A percentile compares a stretch with the other conserved stretches of the same genome.
phyloP scores from a whole-genome alignment of 2,113 vertebrate genomes.

The Lasiurus borealis region DNA sequence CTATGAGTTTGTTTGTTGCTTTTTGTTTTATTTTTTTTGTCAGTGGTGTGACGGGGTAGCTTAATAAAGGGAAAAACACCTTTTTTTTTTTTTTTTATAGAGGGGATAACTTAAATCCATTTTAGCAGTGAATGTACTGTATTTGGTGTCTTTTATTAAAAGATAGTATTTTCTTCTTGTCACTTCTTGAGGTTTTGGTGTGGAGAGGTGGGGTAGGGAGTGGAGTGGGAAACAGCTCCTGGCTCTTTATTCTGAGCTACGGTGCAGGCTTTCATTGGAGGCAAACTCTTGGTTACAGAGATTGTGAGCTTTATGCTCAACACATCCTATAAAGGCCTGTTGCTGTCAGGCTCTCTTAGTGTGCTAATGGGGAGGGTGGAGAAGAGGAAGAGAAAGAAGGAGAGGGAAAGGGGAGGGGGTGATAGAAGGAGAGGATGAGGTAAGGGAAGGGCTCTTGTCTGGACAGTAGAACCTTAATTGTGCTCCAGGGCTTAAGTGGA shows the following conservation, averaged over 20 bases:
- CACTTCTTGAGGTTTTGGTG: background rate
- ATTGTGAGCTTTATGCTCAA: slow-evolving; percentile 35
- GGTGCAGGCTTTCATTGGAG: slow-evolving; percentile 5
- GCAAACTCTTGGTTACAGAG: background rate
- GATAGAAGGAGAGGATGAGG: background rate
- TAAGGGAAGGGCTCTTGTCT: background rate
- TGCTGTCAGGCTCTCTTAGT: background rate
- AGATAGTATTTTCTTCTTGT: background rate
- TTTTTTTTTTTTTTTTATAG: too few relatives aligned
- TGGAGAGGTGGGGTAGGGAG: background rate
- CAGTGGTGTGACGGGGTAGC: background rate
- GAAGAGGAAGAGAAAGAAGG: background rate
- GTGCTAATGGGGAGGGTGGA: background rate
- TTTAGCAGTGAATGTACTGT: background rate
- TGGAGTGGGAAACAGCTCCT: background rate
- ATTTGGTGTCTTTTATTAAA: slow-evolving; percentile 6
- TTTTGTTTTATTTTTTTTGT: slow-evolving; percentile 16
- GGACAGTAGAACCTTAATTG: background rate
- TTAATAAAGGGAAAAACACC: background rate
- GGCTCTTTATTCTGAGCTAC: background rate
- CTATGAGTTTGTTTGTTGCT: background rate
- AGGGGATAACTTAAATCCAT: slow-evolving; percentile 7
- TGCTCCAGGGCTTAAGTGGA: background rate
- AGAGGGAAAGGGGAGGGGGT: background rate
- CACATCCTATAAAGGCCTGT: background rate